Conservation (phyloP, 2,888 invertebrate genomes). For the Morpho achilles region DNA sequence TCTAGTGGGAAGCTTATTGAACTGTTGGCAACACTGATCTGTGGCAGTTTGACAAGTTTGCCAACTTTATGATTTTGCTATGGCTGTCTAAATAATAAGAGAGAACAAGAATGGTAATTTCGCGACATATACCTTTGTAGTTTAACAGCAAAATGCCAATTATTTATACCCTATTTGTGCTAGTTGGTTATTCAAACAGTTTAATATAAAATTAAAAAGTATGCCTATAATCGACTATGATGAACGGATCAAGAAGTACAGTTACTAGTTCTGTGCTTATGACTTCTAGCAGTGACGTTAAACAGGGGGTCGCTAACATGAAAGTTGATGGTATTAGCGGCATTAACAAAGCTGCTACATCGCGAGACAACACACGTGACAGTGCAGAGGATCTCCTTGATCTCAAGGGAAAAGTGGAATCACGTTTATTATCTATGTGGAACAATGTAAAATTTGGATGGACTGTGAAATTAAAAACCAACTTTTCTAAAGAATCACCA, state of each 20-base stretch:
- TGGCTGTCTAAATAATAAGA: too few species aligned
- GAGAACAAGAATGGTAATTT: too few species aligned
- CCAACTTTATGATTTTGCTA: too few species aligned
- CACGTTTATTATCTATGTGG: slow-evolving; percentile 92
- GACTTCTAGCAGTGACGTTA: slow-evolving; percentile 40
- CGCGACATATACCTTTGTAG: too few species aligned
- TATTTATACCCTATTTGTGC: too few species aligned
- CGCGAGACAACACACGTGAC: slow-evolving; percentile 53
- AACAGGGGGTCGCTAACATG: slow-evolving; percentile 40
- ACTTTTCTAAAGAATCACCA: slow-evolving; percentile 90
- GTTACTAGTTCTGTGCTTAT: slow-evolving; percentile 45
- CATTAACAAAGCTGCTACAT: slow-evolving; percentile 40
- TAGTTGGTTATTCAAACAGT: background rate
- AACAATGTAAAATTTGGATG: slow-evolving; percentile 95
- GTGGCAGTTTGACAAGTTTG: too few species aligned
- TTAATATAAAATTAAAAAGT: slow-evolving; percentile 1
- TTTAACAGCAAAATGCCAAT: too few species aligned
- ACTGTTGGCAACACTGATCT: background rate
- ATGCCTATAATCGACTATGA: slow-evolving; percentile 33
- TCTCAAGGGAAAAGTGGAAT: slow-evolving; percentile 88
- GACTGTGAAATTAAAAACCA: slow-evolving; percentile 87
- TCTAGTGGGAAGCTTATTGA: too few species aligned
- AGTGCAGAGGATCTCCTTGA: slow-evolving; percentile 70
- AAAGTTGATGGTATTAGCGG: slow-evolving; percentile 39
- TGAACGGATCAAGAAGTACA: slow-evolving; percentile 56